Evolutionary conservation across 2,888 invertebrate species (phyloP).

Genomic region (Gibbula magus): DNA sequence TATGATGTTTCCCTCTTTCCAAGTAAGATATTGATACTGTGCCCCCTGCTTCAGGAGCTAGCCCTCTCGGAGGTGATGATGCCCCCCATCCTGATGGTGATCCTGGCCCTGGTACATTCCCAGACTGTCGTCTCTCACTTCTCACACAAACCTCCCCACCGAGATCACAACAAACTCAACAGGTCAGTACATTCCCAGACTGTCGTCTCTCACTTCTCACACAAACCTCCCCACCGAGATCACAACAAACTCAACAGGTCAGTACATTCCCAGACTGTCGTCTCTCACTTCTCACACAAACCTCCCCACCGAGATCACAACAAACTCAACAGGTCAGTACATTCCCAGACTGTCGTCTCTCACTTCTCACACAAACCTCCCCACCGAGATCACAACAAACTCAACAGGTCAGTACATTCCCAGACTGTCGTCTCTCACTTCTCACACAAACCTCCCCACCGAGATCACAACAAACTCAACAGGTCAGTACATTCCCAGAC

Average conservation of each 20-base stretch:
- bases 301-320: slow-evolving; percentile 44
- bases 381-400: slow-evolving; percentile 26
- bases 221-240: slow-evolving; percentile 54
- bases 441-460: slow-evolving; percentile 59
- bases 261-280: slow-evolving; percentile 87
- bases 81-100: slow-evolving; percentile 84
- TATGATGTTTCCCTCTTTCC: no score
- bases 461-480: slow-evolving; percentile 18
- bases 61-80: slow-evolving; percentile 81
- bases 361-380: slow-evolving; percentile 65
- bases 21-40: no score
- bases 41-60: slow-evolving; percentile 57
- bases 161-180: slow-evolving; percentile 18
- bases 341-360: slow-evolving; percentile 84
- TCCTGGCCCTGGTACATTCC: slow-evolving; percentile 86
- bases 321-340: slow-evolving; percentile 76
- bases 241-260: slow-evolving; percentile 19
- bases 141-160: slow-evolving; percentile 59
- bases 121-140: slow-evolving; percentile 80
- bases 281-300: slow-evolving; percentile 68
- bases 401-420: slow-evolving; percentile 81
- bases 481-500: slow-evolving; percentile 86
- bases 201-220: slow-evolving; percentile 74
- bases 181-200: slow-evolving; percentile 80
- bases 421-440: slow-evolving; percentile 80